These are phyloP conservation scores for Phaethornis superciliosus DNA, from an alignment of 2,113 vertebrate genomes.

Conservation along the genomic window DNA sequence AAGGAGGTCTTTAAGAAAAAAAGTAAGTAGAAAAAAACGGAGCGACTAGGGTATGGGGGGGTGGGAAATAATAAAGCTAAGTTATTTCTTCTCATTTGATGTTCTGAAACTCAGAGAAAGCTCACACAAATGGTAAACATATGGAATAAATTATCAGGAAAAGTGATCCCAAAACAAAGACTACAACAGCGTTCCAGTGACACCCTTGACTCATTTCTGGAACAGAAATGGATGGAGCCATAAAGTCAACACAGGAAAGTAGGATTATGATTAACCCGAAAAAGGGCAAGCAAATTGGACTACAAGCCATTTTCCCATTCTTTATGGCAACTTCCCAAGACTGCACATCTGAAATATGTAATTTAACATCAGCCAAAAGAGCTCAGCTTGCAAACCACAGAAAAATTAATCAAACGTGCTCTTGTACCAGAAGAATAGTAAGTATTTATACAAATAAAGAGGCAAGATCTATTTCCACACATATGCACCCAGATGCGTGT, in stretches of 20 bases:
- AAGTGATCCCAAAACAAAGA: constrained; percentile 57
- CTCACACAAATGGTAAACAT: constrained; percentile 39
- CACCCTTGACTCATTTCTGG: constrained; percentile 31
- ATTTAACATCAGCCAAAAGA: constrained; percentile 21
- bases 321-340: constrained; percentile 45
- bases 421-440: constrained; percentile 6
- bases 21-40: background rate
- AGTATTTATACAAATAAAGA: constrained; percentile 48
- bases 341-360: constrained; percentile 31
- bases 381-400: background rate
- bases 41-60: background rate
- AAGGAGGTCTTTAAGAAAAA: constrained; percentile 16
- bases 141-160: constrained; percentile 63
- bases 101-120: constrained; percentile 12
- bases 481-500: background rate
- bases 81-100: constrained; percentile 26
- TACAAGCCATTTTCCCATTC: constrained; percentile 20
- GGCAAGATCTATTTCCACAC: constrained; percentile 21
- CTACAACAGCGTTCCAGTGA: constrained; percentile 54
- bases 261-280: constrained; percentile 59
- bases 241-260: constrained; percentile 57
- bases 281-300: constrained; percentile 48
- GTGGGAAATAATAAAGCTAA: constrained; percentile 6
- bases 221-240: constrained; percentile 35
- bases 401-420: constrained; percentile 48